Evolutionary conservation across 2,113 vertebrate species (phyloP).

Genomic region (Osmerus mordax): DNA sequence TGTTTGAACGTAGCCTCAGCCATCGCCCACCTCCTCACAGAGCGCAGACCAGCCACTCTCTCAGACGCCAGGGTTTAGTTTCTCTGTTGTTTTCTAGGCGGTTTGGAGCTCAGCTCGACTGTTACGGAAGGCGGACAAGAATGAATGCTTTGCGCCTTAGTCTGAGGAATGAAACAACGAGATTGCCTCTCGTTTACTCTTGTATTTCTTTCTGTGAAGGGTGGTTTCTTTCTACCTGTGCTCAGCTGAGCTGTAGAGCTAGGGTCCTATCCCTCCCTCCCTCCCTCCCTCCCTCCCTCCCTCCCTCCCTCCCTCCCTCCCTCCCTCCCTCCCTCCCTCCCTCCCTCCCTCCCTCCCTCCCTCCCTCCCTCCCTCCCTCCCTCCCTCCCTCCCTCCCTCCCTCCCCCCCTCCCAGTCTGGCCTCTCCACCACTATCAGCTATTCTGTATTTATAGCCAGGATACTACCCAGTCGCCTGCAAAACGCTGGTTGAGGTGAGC

Average conservation of each 20-base stretch:
- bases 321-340: not conserved
- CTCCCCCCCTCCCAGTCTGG: slow-evolving; percentile 3
- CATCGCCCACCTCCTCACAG: not conserved
- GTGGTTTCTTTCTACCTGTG: not conserved
- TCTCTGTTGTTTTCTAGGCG: too few species aligned
- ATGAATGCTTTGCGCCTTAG: too few species aligned
- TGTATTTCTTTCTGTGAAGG: too few species aligned
- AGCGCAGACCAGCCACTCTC: not conserved
- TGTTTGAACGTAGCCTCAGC: not conserved
- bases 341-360: not conserved
- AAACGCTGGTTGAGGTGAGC: slow-evolving; percentile 51
- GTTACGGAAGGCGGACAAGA: too few species aligned
- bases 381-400: not conserved
- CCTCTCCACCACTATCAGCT: slow-evolving; percentile 37
- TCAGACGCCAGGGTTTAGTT: too few species aligned
- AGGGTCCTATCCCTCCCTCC: not conserved
- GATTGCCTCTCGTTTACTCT: too few species aligned
- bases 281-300: not conserved
- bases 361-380: not conserved
- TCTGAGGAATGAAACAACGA: too few species aligned
- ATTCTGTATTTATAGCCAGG: slow-evolving; percentile 56
- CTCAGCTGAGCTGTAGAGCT: not conserved
- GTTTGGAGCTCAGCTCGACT: too few species aligned
- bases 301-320: not conserved
- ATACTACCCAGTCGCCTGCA: slow-evolving; percentile 27